Percentiles rank a stretch among this genome's conserved stretches.
phyloP scores from a whole-genome alignment of 2,888 invertebrate genomes.

The Melipona bicolor region DNA sequence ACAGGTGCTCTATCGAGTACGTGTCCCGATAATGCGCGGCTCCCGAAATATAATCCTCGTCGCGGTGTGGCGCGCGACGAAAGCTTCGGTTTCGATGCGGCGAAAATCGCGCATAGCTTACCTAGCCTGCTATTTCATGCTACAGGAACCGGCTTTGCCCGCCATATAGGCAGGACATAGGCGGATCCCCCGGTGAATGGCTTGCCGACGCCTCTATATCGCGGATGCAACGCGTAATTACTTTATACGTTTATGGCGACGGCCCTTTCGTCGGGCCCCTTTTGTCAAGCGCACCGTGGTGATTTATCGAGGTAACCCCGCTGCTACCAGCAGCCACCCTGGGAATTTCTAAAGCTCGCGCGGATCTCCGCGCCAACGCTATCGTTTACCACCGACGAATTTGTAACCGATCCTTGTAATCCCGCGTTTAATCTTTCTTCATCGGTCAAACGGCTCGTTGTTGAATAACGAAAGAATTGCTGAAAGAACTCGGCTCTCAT shows the following conservation, averaged over 20 bases:
- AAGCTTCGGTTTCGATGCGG: slow-evolving; percentile 61
- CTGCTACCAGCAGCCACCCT: slow-evolving; percentile 47
- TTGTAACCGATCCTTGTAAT: slow-evolving; percentile 65
- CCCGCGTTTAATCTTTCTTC: slow-evolving; percentile 41
- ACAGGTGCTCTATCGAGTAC: slow-evolving; percentile 58
- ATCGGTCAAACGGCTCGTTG: not conserved
- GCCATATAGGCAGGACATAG: slow-evolving; percentile 43
- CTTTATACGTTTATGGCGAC: slow-evolving; percentile 77
- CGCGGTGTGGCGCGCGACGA: slow-evolving; percentile 53
- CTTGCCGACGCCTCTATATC: slow-evolving; percentile 60
- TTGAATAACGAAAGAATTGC: not conserved
- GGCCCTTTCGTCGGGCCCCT: slow-evolving; percentile 74
- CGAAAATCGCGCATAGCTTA: slow-evolving; percentile 67
- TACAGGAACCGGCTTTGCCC: slow-evolving; percentile 37
- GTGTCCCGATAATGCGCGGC: slow-evolving; percentile 72
- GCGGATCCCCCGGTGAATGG: slow-evolving; percentile 70
- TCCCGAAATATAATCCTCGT: slow-evolving; percentile 74
- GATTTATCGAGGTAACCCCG: slow-evolving; percentile 69
- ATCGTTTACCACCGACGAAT: slow-evolving; percentile 59
- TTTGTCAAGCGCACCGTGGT: slow-evolving; percentile 72
- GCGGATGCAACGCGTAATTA: slow-evolving; percentile 75
- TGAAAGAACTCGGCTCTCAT: not conserved
- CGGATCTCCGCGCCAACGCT: slow-evolving; percentile 49
- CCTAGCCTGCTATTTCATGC: slow-evolving; percentile 52
- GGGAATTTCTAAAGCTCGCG: slow-evolving; percentile 68